A percentile compares a stretch with the other conserved stretches of the same genome.
Evolutionary conservation across 1,140 invertebrate species (phyloP).

Genomic region (Cyclina sinensis): DNA sequence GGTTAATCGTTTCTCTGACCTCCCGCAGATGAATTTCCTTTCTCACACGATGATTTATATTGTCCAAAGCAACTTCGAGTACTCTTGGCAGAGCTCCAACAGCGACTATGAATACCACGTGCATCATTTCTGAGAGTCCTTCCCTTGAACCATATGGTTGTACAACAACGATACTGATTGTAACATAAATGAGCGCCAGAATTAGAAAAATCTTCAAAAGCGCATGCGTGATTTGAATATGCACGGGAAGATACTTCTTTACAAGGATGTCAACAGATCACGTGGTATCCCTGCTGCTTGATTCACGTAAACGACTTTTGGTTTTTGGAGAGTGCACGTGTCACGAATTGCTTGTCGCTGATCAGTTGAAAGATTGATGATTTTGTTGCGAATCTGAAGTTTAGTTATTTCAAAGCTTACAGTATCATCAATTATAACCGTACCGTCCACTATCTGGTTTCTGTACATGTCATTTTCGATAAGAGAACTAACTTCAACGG

Average conservation of each 20-base stretch:
- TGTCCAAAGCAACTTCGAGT: conserved; percentile 30
- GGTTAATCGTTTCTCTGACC: background rate
- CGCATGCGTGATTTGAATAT: conserved; percentile 36
- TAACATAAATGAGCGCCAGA: background rate
- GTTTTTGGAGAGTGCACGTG: background rate
- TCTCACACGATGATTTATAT: conserved; percentile 14
- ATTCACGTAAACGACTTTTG: conserved; percentile 9
- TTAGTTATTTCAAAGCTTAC: background rate
- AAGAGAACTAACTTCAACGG: conserved; percentile 26
- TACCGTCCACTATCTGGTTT: background rate
- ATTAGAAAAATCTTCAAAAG: conserved; percentile 45
- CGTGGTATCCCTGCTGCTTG: conserved; percentile 35
- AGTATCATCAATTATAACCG: conserved; percentile 17
- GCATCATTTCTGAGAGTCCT: conserved; percentile 57
- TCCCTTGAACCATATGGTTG: background rate
- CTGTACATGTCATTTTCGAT: conserved; percentile 24
- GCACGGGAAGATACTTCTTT: conserved; percentile 38
- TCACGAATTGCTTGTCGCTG: background rate
- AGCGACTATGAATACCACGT: conserved; percentile 52
- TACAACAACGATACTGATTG: conserved; percentile 16
- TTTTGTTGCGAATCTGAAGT: conserved; percentile 4
- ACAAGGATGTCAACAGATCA: conserved; percentile 25
- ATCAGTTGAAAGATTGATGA: conserved; percentile 6
- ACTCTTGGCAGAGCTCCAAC: conserved; percentile 52
- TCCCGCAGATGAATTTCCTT: conserved; percentile 51